A percentile compares a stretch with the other conserved stretches of the same genome.
phyloP scores from a whole-genome alignment of 2,888 invertebrate species.

The Caenorhabditis drosophilae region DNA sequence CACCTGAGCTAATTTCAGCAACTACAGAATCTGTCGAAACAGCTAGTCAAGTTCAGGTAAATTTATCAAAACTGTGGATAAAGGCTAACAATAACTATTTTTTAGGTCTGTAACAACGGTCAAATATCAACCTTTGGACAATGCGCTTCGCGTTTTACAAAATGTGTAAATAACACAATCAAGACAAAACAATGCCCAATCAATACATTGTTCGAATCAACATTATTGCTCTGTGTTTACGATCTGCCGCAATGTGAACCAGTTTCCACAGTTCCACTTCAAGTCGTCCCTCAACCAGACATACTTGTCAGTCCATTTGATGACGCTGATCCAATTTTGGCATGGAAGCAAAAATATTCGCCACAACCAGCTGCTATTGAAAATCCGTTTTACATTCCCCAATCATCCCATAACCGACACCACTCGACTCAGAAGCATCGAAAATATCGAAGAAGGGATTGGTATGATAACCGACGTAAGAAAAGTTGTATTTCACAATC shows the following conservation, averaged over 20 bases:
- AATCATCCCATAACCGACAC: neutral
- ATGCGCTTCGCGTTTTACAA: conserved; percentile 37
- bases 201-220: conserved; percentile 44
- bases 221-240: conserved; percentile 45
- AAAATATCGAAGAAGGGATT: no score
- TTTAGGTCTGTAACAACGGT: conserved; percentile 27
- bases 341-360: conserved; percentile 5
- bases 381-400: conserved; percentile 33
- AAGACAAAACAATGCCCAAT: conserved; percentile 40
- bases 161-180: conserved; percentile 25
- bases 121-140: conserved; percentile 26
- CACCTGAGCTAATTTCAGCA: no score
- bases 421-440: conserved; percentile 9
- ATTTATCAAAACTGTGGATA: no score
- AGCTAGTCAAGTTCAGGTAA: conserved; percentile 12
- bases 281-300: conserved; percentile 4
- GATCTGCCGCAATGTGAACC: conserved; percentile 41
- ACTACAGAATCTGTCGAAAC: conserved; percentile 1
- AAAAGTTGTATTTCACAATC: no score
- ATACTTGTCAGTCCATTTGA: conserved; percentile 27
- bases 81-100: no score
- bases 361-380: neutral
- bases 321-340: conserved; percentile 14
- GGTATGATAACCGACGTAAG: neutral
- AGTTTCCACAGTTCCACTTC: conserved; percentile 9